Base-by-base conservation (phyloP, 1,140 invertebrate genomes). In the Polypedilum vanderplanki region DNA sequence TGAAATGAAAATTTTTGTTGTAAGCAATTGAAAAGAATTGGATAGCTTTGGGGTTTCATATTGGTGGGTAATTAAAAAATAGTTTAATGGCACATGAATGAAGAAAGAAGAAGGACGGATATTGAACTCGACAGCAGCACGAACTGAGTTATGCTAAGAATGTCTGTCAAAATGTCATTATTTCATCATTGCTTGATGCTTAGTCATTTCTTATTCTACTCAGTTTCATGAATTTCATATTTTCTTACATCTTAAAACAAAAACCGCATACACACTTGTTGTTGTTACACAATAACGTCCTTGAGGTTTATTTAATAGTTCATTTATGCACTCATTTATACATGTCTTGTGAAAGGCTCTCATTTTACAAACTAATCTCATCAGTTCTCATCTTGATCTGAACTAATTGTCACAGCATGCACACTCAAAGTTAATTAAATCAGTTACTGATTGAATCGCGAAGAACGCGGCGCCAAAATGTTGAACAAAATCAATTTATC, bases 141-240 rank as follows among this genome's bases (percentile, higher is more conserved):
- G n/a, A 46, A 46, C 10, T 57, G 46, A n/a, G 15, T 4, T n/a
- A 57, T 57, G 46, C 46, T 57, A 57, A 57, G 46, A 57, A 57
- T 57, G 46, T 57, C 46, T 57, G 46, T 57, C 46, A 57, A 57
- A 57, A 57, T 4, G 46, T 57, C 46, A 57, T 57, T 57, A 57
- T 57, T 57, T 4, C 46, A 57, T 57, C 46, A 57, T 57, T 57
- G 15, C 46, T 33, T n/a, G 41, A 46, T 12, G 3, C 46, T 57
- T 10, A 46, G 41, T 46, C 41, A 46, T 10, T n/a, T n/a, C n/a
- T n/a, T 33, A 33, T 33, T 33, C 24, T 33, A 5, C 5, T 33
- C n/a, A 57, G 46, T 8, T 15, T 12, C 46, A 57, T 57, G 46
- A 57, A 57, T 0, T 57, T 12, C 46, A 57, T 33, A 33, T 33